These are phyloP conservation scores for Phataginus tetradactyla DNA, from an alignment of 2,797 vertebrate genomes.

Conservation along the genomic window DNA sequence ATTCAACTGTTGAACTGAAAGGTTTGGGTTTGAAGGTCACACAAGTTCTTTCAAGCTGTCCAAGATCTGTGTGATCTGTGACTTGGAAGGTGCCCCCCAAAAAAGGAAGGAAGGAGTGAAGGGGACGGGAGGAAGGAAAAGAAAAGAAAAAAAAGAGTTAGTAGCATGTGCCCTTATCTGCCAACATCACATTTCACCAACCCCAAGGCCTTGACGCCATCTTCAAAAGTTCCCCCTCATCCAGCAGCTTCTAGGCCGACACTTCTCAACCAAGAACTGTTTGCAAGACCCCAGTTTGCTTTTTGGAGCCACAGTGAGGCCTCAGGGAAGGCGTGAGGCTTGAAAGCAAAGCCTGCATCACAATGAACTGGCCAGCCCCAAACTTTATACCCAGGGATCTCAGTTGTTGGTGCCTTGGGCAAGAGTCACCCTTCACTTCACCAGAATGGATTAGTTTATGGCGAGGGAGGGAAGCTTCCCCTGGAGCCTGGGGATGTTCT, in stretches of 20 bases:
- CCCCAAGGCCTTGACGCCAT: not conserved
- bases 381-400: not conserved
- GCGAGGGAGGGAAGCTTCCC: not conserved
- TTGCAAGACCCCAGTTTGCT: not conserved
- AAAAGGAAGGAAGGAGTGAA: too few relatives aligned
- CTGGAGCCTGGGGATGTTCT: not conserved
- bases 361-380: not conserved
- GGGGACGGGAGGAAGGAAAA: not conserved
- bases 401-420: not conserved
- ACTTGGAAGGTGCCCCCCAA: not conserved
- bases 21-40: not conserved
- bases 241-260: not conserved
- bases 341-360: not conserved
- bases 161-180: not conserved
- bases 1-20: not conserved
- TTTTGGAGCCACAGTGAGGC: not conserved
- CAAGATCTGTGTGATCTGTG: not conserved
- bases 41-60: not conserved
- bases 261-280: not conserved
- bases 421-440: not conserved
- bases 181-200: constrained; percentile 46
- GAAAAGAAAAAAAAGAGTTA: not conserved
- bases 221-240: not conserved
- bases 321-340: not conserved
- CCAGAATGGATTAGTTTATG: constrained; percentile 67